phyloP scores from a whole-genome alignment of 2,888 invertebrate species.

The Panzeria rudis region DNA sequence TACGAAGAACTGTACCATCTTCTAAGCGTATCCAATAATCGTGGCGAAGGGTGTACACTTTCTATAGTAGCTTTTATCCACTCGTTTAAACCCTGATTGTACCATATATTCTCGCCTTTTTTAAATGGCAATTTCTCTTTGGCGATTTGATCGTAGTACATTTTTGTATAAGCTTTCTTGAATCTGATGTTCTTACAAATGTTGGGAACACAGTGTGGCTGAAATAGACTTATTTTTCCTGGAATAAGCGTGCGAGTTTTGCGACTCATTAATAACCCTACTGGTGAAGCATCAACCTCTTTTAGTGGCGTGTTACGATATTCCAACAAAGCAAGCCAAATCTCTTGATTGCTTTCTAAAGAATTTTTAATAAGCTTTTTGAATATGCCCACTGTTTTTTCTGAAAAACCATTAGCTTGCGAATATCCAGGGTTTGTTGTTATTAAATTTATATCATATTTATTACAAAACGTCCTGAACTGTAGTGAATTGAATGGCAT shows the following conservation, averaged over 20 bases:
- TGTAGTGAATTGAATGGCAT: constrained; percentile 61
- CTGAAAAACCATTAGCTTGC: constrained; percentile 67
- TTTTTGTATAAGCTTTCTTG: constrained; percentile 6
- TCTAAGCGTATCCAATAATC: constrained; percentile 25
- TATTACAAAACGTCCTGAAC: constrained; percentile 59
- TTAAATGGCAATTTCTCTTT: constrained; percentile 13
- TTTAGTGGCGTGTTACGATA: constrained; percentile 67
- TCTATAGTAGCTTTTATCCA: constrained; percentile 19
- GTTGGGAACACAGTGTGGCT: neutral
- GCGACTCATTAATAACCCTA: constrained; percentile 64
- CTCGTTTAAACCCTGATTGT: constrained; percentile 4
- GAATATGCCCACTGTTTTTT: constrained; percentile 61
- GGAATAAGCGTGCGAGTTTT: constrained; percentile 30
- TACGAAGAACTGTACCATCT: constrained; percentile 20
- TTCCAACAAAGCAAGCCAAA: constrained; percentile 63
- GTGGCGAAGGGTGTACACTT: constrained; percentile 9
- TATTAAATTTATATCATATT: constrained; percentile 48
- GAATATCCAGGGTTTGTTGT: constrained; percentile 68
- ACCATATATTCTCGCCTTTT: constrained; percentile 25
- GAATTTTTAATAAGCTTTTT: constrained; percentile 60
- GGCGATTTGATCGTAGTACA: constrained; percentile 4
- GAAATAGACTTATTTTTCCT: constrained; percentile 5
- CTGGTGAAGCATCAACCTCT: constrained; percentile 59
- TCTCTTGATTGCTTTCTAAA: constrained; percentile 34
- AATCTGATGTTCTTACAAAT: constrained; percentile 8